phyloP scores from a whole-genome alignment of 2,797 vertebrate species.

The Balearica regulorum region DNA sequence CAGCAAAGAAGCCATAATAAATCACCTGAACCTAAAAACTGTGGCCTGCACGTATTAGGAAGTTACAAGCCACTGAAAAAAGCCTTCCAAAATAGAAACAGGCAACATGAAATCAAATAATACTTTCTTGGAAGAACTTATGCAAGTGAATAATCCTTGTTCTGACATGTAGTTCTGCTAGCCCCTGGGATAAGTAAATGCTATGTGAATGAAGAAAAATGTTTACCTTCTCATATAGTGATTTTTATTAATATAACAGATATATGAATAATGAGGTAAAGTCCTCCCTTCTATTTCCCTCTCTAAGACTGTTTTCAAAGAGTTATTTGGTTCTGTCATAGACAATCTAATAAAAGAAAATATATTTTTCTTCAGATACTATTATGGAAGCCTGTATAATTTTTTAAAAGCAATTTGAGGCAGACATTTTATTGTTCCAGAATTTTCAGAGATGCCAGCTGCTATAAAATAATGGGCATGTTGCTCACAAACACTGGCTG shows the following conservation, averaged over 20 bases:
- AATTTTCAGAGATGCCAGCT: conserved; percentile 17
- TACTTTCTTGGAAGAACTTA: not conserved
- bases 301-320: not conserved
- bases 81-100: not conserved
- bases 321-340: not conserved
- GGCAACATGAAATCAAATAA: not conserved
- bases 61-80: not conserved
- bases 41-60: not conserved
- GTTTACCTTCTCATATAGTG: not conserved
- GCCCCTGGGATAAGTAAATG: not conserved
- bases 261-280: not conserved
- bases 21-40: not conserved
- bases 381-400: conserved; percentile 10
- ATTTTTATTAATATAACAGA: not conserved
- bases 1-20: not conserved
- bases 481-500: not conserved
- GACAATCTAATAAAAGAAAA: conserved; percentile 18
- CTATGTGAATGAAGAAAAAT: not conserved
- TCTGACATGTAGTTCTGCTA: not conserved
- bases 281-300: not conserved
- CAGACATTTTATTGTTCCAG: not conserved
- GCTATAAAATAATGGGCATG: not conserved
- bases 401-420: conserved; percentile 42
- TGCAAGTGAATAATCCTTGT: not conserved
- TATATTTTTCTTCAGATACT: not conserved